Percentiles rank a stretch among this genome's conserved stretches.
These are phyloP conservation scores for Aphrophora alni DNA, from an alignment of 2,888 invertebrate genomes.

Conservation along the genomic window DNA sequence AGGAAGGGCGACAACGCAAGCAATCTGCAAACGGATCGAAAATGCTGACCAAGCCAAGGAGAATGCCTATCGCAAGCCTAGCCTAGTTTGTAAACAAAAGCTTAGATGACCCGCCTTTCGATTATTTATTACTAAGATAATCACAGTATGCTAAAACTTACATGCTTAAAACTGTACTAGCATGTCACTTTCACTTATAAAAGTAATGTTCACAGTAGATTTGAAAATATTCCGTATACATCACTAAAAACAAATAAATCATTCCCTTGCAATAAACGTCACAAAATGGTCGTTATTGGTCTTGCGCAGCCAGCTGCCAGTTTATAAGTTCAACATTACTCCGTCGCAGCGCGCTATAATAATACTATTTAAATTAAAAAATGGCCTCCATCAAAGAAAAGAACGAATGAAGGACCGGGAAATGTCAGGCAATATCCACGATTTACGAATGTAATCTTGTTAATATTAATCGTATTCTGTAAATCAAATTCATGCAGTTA, in stretches of 20 bases:
- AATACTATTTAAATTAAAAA: not conserved
- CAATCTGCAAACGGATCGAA: not conserved
- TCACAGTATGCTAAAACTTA: not conserved
- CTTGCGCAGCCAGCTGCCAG: slow-evolving; percentile 17
- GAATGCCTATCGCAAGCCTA: not conserved
- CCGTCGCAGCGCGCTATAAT: slow-evolving; percentile 18
- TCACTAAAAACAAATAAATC: slow-evolving; percentile 22
- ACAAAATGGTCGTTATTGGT: slow-evolving; percentile 26
- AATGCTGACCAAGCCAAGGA: slow-evolving; percentile 2
- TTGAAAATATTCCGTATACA: not conserved
- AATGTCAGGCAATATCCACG: too few species aligned
- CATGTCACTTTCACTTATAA: not conserved
- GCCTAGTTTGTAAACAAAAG: slow-evolving; percentile 2
- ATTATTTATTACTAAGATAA: not conserved
- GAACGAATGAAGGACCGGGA: not conserved
- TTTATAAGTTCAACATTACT: not conserved
- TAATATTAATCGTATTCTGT: too few species aligned
- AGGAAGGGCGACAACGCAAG: not conserved
- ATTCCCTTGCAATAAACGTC: not conserved
- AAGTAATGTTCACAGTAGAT: not conserved
- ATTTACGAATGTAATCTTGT: too few species aligned
- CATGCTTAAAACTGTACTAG: not conserved
- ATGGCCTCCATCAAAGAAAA: not conserved
- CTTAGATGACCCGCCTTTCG: not conserved
- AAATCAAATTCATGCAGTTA: too few species aligned